phyloP scores from a whole-genome alignment of 2,888 invertebrate species.

The Xestia sexstrigata region DNA sequence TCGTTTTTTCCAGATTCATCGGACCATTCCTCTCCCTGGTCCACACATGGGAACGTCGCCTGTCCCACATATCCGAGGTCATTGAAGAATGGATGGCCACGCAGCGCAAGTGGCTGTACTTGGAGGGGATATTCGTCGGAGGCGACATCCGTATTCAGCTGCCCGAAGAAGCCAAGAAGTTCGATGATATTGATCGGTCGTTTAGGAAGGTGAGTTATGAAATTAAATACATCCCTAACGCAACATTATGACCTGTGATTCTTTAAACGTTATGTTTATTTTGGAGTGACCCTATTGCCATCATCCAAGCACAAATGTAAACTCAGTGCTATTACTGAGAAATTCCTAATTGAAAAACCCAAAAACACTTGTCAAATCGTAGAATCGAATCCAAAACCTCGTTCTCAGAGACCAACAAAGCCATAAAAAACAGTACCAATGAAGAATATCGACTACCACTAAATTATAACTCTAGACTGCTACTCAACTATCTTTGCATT shows the following conservation, averaged over 20 bases:
- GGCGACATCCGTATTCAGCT: constrained; percentile 96
- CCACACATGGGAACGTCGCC: constrained; percentile 95
- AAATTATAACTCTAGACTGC: no score
- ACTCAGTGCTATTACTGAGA: no score
- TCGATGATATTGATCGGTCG: constrained; percentile 96
- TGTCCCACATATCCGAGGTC: constrained; percentile 96
- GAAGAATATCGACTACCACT: not conserved
- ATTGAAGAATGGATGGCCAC: constrained; percentile 96
- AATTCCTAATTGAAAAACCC: not conserved
- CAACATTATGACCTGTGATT: no score
- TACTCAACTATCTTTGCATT: not conserved
- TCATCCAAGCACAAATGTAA: not conserved
- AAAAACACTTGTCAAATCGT: not conserved
- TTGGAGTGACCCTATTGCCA: not conserved
- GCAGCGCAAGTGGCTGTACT: constrained; percentile 97
- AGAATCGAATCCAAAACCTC: not conserved
- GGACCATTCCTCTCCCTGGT: constrained; percentile 96
- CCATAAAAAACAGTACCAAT: not conserved
- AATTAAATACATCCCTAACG: not conserved
- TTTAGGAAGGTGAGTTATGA: constrained; percentile 92
- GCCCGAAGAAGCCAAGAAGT: constrained; percentile 97
- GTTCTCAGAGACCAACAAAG: not conserved
- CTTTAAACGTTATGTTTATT: no score
- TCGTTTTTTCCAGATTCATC: constrained; percentile 92
- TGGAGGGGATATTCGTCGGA: constrained; percentile 97